Conservation (phyloP, 2,888 invertebrate species). For the Calameuta filiformis region DNA sequence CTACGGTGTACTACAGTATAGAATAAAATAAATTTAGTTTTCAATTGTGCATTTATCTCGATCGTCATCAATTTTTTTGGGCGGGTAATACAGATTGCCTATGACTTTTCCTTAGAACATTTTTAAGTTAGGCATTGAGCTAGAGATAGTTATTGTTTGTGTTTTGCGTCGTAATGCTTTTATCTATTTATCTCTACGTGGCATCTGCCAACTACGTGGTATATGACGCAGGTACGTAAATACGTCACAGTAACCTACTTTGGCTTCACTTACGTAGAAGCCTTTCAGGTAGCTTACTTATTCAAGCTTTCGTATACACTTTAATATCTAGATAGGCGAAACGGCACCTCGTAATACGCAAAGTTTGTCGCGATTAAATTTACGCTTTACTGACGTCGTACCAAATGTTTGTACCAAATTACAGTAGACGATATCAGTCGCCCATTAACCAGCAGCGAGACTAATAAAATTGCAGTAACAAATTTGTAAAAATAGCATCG, state of each 20-base stretch:
- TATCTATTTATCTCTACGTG: not conserved
- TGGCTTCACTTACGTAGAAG: not conserved
- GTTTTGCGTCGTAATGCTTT: not conserved
- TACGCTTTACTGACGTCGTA: not conserved
- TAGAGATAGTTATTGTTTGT: not conserved
- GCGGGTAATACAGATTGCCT: not conserved
- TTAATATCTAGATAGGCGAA: not conserved
- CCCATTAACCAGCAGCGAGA: not conserved
- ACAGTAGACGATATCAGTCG: not conserved
- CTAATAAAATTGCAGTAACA: not conserved
- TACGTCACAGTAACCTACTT: not conserved
- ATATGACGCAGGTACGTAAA: not conserved
- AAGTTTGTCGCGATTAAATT: not conserved
- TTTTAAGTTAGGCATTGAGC: not conserved
- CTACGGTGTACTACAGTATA: not conserved
- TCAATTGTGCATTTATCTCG: no score
- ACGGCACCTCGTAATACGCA: not conserved
- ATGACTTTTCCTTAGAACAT: not conserved
- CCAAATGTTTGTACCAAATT: not conserved
- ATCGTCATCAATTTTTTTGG: not conserved
- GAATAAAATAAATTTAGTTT: no score
- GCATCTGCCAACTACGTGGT: not conserved
- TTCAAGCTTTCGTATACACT: not conserved
- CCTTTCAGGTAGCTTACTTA: not conserved
- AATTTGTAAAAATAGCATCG: not conserved